Evolutionary conservation across 64 coral and sea anemone genomes (phyloP), one percentile per base, ranked within the genome.

Genomic region (Dendronephthya gigantea): DNA sequence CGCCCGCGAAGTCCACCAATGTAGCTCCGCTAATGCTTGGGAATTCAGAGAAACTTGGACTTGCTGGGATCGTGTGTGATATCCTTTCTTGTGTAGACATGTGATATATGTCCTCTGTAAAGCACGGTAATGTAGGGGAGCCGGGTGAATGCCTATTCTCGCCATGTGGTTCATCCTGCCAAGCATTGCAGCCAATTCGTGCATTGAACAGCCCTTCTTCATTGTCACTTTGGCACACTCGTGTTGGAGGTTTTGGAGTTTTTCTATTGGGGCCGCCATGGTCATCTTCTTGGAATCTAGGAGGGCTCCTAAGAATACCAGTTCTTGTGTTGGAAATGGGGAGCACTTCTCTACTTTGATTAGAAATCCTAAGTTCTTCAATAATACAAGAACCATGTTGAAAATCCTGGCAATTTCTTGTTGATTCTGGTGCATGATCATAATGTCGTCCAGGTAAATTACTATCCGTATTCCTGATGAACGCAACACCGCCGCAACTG

Each of bases 381-480:
- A 29, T 12, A 74, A 29, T 13, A 12, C 31, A 28, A 74, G 19
- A 74, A 74, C n/a, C 22, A 11, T 35, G 14, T 74, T 17, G 1
- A 74, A 74, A 1, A 74, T 30, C 30, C 11, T 13, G 22, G 68
- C 11, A 17, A 74, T 17, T 74, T 34, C 33, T 30, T 50, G 0
- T 22, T 15, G 48, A 14, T 48, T 29, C 83, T 84, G 83, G 4
- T 84, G 19, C 83, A 84, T 41, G 4, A 84, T 47, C 19, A 84
- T 2, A 12, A 50, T 49, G 23, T 90, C 83, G 82, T 90, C 82
- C 43, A 90, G 83, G 49, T 90, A 90, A 16, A 90, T 90, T 36
- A 89, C 40, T 34, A 49, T 86, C 48, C 45, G 65, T 85, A 90
- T 85, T 39, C 89, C 89, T 47, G 68, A 19, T 87, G 37, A 70